phyloP scores from a whole-genome alignment of 1,140 invertebrate genomes.

The Drosophila equinoxialis region DNA sequence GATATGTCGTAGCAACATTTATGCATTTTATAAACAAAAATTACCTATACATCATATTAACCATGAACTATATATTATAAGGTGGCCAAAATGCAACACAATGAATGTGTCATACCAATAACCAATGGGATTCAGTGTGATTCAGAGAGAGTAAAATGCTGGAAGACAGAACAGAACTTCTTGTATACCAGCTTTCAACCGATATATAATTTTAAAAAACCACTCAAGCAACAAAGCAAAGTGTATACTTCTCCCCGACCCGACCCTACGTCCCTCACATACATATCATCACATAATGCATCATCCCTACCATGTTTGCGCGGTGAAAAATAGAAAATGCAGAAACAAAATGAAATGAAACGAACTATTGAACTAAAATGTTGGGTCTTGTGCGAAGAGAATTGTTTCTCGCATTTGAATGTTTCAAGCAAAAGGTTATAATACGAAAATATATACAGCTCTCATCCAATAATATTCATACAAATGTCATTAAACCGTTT shows the following conservation, averaged over 20 bases:
- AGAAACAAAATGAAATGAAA: background rate
- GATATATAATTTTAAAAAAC: background rate
- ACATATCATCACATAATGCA: no score
- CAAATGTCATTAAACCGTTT: no score
- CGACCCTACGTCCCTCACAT: background rate
- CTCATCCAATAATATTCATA: no score
- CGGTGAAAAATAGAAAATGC: no score
- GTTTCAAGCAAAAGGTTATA: background rate
- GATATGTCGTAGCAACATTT: no score
- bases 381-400: background rate
- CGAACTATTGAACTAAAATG: background rate
- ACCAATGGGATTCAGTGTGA: background rate
- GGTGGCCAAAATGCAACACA: background rate
- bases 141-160: background rate
- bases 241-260: background rate
- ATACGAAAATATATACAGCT: no score
- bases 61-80: conserved; percentile 2
- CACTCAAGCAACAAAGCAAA: background rate
- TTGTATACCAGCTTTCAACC: background rate
- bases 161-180: background rate
- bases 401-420: background rate
- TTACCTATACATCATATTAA: background rate
- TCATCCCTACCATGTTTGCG: no score
- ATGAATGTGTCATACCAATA: no score
- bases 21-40: background rate